These are phyloP conservation scores for Zaprionus ghesquierei DNA, from an alignment of 1,140 invertebrate genomes.

Conservation along the genomic window DNA sequence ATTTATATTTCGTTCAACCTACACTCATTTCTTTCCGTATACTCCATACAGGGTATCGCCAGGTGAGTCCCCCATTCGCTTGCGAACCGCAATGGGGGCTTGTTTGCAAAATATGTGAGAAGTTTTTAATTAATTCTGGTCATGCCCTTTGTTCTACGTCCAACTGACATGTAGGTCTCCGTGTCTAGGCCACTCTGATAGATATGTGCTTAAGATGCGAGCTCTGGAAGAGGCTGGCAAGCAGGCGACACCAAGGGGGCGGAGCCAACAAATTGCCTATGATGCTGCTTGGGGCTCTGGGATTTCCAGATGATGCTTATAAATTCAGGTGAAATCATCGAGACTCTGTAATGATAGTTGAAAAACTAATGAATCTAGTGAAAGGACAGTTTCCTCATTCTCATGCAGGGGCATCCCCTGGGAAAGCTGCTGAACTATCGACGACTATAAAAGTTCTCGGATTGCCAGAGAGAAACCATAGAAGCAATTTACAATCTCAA, in stretches of 20 bases:
- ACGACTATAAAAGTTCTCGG: constrained; percentile 48
- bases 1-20: not conserved
- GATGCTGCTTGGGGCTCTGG: constrained; percentile 23
- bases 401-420: constrained; percentile 47
- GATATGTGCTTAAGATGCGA: constrained; percentile 17
- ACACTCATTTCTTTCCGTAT: not conserved
- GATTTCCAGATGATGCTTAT: constrained; percentile 41
- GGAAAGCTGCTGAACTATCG: not conserved
- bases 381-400: constrained; percentile 39
- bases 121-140: constrained; percentile 9
- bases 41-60: constrained; percentile 2
- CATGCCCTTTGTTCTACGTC: not conserved
- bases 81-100: not conserved
- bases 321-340: constrained; percentile 54
- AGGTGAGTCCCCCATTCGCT: constrained; percentile 25
- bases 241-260: not conserved
- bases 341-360: constrained; percentile 39
- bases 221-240: too few species aligned
- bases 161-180: constrained; percentile 17
- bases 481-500: constrained; percentile 42
- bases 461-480: constrained; percentile 7
- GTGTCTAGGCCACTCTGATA: constrained; percentile 22
- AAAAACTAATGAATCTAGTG: constrained; percentile 50
- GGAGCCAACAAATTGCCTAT: constrained; percentile 1
- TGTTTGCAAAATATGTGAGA: constrained; percentile 27